phyloP scores from a whole-genome alignment of 2,888 invertebrate genomes.

The Epinotia brunnichana region DNA sequence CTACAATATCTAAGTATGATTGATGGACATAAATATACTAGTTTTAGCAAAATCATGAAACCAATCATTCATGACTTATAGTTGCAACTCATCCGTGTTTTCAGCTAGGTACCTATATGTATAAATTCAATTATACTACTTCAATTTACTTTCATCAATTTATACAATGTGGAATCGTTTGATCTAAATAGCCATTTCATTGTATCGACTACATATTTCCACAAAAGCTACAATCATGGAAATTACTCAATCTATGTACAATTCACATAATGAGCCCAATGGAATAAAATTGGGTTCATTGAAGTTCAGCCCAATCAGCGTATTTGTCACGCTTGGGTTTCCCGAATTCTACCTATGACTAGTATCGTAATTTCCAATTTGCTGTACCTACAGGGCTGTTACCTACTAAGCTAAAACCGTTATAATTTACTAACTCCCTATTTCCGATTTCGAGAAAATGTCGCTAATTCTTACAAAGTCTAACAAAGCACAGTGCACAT shows the following conservation, averaged over 20 bases:
- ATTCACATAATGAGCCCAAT: constrained; percentile 1
- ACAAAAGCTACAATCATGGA: background rate
- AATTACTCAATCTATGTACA: background rate
- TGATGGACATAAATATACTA: no score
- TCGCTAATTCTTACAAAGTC: no score
- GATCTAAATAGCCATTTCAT: background rate
- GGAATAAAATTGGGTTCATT: background rate
- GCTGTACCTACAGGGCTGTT: background rate
- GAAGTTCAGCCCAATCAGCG: background rate
- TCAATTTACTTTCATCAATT: background rate
- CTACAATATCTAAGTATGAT: no score
- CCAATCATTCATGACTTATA: no score
- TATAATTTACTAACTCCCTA: background rate
- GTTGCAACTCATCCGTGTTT: no score
- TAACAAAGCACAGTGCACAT: no score
- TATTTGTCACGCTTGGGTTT: background rate
- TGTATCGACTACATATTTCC: background rate
- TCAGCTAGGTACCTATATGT: no score
- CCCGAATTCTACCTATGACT: background rate
- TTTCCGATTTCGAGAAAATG: no score
- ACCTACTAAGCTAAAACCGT: background rate
- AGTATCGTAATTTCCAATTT: background rate
- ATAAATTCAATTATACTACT: no score
- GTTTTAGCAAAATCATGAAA: no score
- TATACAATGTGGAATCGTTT: background rate